These are phyloP conservation scores for Morpho achilles DNA, from an alignment of 2,888 invertebrate species.

Conservation along the genomic window DNA sequence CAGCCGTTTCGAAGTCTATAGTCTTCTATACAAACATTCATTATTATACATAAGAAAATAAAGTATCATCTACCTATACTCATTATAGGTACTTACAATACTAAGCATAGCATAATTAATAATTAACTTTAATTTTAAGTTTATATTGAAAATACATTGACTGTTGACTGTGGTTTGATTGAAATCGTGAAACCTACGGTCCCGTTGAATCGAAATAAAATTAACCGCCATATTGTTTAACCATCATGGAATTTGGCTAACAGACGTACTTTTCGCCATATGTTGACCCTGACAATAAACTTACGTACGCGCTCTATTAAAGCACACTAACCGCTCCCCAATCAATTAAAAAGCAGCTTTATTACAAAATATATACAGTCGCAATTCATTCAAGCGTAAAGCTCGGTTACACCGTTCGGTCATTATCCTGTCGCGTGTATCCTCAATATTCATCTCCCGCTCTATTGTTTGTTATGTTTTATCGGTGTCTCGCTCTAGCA, in stretches of 20 bases:
- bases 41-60: too few species aligned
- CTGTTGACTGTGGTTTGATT: background rate
- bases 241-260: constrained; percentile 54
- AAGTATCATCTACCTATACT: too few species aligned
- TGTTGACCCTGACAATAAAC: constrained; percentile 74
- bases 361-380: constrained; percentile 24
- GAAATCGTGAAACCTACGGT: background rate
- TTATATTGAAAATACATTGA: too few species aligned
- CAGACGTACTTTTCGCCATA: constrained; percentile 66
- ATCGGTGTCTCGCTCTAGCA: constrained; percentile 52
- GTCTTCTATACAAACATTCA: too few species aligned
- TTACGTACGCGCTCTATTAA: constrained; percentile 33
- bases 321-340: constrained; percentile 28
- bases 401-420: constrained; percentile 35
- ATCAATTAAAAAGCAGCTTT: constrained; percentile 32
- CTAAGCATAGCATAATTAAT: too few species aligned
- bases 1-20: too few species aligned
- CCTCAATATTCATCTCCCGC: constrained; percentile 44
- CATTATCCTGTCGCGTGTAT: constrained; percentile 21
- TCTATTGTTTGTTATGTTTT: constrained; percentile 64
- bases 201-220: constrained; percentile 12
- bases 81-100: too few species aligned
- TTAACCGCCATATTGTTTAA: constrained; percentile 36
- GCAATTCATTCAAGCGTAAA: constrained; percentile 6
- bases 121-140: too few species aligned